phyloP scores from a whole-genome alignment of 2,113 vertebrate species.

The Gymnorhina tibicen region DNA sequence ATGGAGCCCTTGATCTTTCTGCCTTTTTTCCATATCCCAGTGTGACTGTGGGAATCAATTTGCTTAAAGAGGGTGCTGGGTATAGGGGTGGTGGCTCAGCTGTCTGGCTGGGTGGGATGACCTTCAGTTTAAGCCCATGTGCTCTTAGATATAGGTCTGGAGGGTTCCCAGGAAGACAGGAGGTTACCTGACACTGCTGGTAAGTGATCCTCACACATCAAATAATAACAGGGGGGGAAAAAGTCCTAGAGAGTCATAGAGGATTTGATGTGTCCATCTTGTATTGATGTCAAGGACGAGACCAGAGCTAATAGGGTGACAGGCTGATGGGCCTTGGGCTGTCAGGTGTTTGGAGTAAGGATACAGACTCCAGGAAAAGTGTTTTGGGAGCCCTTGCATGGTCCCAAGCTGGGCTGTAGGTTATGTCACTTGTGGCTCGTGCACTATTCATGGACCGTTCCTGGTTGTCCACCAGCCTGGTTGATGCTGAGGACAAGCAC shows the following conservation, averaged over 20 bases:
- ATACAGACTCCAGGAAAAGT: not conserved
- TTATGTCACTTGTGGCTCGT: fast-evolving
- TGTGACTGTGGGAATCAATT: not conserved
- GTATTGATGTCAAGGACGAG: not conserved
- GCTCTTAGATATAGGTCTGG: not conserved
- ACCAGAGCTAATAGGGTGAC: slow-evolving; percentile 3
- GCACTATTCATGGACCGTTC: fast-evolving
- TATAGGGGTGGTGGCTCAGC: not conserved
- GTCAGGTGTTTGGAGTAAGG: not conserved
- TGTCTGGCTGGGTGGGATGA: not conserved
- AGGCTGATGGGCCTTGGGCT: not conserved
- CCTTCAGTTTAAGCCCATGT: not conserved
- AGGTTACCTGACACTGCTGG: not conserved
- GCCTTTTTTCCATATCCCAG: not conserved
- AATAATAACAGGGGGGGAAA: fast-evolving
- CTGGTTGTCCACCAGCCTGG: not conserved
- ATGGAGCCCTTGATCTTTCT: not conserved
- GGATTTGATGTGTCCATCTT: not conserved
- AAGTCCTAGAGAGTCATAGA: not conserved
- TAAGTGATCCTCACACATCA: not conserved
- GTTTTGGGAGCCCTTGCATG: not conserved
- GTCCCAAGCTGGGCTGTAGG: not conserved
- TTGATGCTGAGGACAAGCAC: not conserved
- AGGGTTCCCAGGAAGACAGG: not conserved
- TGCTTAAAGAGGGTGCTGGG: not conserved